Evolutionary conservation across 2,797 vertebrate species (phyloP), one percentile per base, ranked within the genome.

Genomic region (Oophaga sylvatica): DNA sequence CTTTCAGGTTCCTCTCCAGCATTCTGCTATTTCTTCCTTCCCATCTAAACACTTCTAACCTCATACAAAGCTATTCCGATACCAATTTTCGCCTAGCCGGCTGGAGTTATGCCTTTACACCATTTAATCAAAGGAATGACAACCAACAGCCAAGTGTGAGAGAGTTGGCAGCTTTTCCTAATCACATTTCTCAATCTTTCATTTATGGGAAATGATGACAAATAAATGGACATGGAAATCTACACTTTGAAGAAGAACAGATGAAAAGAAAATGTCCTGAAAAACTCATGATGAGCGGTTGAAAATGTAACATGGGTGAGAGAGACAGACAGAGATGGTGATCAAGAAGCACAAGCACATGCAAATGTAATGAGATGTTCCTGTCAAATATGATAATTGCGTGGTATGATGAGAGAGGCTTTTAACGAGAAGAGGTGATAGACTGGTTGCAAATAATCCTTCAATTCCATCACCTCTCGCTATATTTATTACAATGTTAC

Each of bases 91-190:
- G 90, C 90, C 92, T 93, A 91, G 91, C 75, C 59, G 80, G 87
- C 87, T 12, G 73, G 77, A 89, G 0, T 78, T 80, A 89, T 90
- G 92, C 86, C 85, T 89, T 81, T 88, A 88, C 56, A 91, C 90
- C 89, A 91, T 92, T 92, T 93, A 92, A 92, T 91, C 90, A 93
- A 93, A 90, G 62, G 89, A 88, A 90, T 91, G 90, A 86, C 86
- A 90, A 87, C 19, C 75, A 41, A 89, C 73, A 0, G 5, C 29
- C 88, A 87, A 81, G 90, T 90, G 62, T 3, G 0, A 90, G 84
- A 80, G 63, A 68, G 53, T 80, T 87, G 88, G 73, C 80, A 80
- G 88, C 88, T 89, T 88, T 83, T 87, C 75, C 88, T 83, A 87
- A 89, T 89, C 88, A 89, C 84, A 86, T 83, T 86, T 89, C 84